Conservation (phyloP, 2,113 vertebrate genomes). For the Gymnogyps californianus region DNA sequence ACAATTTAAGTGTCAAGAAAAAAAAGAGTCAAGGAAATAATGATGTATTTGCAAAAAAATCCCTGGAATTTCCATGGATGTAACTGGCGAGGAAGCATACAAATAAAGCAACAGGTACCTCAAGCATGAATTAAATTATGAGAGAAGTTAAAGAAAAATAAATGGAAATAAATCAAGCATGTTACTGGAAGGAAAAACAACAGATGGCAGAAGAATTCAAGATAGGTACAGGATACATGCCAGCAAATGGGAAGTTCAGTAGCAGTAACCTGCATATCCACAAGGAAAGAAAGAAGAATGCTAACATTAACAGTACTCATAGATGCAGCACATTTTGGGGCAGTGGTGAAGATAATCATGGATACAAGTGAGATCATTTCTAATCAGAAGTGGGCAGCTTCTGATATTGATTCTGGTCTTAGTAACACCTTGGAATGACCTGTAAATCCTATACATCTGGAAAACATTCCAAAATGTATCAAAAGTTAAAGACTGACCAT, state of each 20-base stretch:
- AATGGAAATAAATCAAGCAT: not conserved
- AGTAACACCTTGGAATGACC: not conserved
- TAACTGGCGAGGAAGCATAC: not conserved
- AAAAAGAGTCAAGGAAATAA: not conserved
- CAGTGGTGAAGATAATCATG: not conserved
- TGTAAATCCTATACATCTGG: not conserved
- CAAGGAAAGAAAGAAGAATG: not conserved
- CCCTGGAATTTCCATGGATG: not conserved
- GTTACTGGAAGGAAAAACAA: not conserved
- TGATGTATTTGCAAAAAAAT: not conserved
- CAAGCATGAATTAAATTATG: not conserved
- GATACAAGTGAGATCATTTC: not conserved
- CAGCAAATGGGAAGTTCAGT: not conserved
- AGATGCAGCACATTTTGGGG: not conserved
- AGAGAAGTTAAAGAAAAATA: not conserved
- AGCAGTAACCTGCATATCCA: not conserved
- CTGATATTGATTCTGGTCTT: not conserved
- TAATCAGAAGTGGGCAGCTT: not conserved
- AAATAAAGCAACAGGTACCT: not conserved
- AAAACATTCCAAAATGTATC: not conserved
- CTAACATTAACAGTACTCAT: not conserved
- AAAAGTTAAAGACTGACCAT: not conserved
- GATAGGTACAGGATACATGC: not conserved
- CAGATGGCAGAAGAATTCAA: not conserved
- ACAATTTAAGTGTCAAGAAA: not conserved